These are phyloP conservation scores for Stenotaenia linearis DNA, from an alignment of 2,888 invertebrate genomes.

Conservation along the genomic window DNA sequence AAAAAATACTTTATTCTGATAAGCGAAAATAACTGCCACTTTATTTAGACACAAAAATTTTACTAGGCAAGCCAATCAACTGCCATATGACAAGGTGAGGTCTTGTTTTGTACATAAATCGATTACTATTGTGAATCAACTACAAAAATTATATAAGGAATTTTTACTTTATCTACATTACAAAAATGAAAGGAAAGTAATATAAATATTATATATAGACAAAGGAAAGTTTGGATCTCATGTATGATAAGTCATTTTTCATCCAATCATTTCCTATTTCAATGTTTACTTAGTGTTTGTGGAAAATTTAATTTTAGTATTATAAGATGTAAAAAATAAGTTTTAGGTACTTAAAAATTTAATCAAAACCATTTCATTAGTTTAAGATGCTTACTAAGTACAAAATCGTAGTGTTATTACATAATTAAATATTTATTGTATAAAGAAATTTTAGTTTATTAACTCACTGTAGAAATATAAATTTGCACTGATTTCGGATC, in stretches of 20 bases:
- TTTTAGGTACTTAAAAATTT: neutral
- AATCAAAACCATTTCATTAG: neutral
- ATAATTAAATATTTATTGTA: neutral
- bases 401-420: neutral
- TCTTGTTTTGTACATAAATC: constrained; percentile 24
- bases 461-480: neutral
- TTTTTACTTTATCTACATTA: constrained; percentile 17
- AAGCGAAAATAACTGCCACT: neutral
- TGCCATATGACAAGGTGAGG: neutral
- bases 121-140: neutral
- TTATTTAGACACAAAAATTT: neutral
- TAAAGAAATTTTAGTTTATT: neutral
- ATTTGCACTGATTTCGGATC: neutral
- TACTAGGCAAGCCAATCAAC: neutral
- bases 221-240: constrained; percentile 10
- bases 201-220: constrained; percentile 17
- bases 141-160: neutral
- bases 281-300: neutral
- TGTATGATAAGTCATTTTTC: constrained; percentile 26
- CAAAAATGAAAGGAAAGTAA: neutral
- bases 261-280: constrained; percentile 20
- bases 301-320: neutral
- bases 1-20: neutral
- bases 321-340: neutral
- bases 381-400: neutral